Base-by-base conservation (phyloP, 37 sponge, comb jelly and placozoan species). In the Crambe crambe region DNA sequence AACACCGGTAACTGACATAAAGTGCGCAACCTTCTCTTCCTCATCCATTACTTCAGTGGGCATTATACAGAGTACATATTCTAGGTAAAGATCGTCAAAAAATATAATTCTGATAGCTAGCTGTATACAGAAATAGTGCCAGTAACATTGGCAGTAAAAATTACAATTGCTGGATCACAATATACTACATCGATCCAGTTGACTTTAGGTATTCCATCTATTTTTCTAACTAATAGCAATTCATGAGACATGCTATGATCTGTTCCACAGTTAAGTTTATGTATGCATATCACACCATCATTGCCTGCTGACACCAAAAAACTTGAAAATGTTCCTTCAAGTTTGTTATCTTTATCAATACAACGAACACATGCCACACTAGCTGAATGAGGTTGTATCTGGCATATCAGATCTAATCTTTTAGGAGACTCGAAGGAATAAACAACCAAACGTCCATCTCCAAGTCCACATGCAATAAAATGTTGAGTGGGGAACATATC, bases 221-320 rank as follows among this genome's bases (percentile, higher is more conserved):
- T 17, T 34, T 21, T 30, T 17, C 3, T 3, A 23, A 47, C 40
- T 22, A 23, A 40, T 15, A 42, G 23, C 42, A 71, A 1, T 6
- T 10, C 26, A 8, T 25, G 26, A 26, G 69, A 31, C 35, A 5
- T n/a, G 36, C 38, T 60, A 10, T 17, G 5, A 39, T 67, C 21
- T 6, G 51, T 30, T 68, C 72, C 37, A 23, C 20, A 73, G 32
- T 23, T 56, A 8, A 89, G 0, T 36, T 42, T 25, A 42, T 30
- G 36, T 2, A 84, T 29, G 54, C 76, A 43, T 3, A 90, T 59
- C 27, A 59, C 85, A 10, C 83, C 64, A 70, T 90, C 91, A 82
- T 90, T 86, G 18, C 91, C 91, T 10, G 82, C 91, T 1, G 91
- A 90, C 31, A 90, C 63, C 36, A 85, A 17, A 59, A 54, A 67